phyloP scores from a whole-genome alignment of 2,113 vertebrate species.

The Taxidea taxus region DNA sequence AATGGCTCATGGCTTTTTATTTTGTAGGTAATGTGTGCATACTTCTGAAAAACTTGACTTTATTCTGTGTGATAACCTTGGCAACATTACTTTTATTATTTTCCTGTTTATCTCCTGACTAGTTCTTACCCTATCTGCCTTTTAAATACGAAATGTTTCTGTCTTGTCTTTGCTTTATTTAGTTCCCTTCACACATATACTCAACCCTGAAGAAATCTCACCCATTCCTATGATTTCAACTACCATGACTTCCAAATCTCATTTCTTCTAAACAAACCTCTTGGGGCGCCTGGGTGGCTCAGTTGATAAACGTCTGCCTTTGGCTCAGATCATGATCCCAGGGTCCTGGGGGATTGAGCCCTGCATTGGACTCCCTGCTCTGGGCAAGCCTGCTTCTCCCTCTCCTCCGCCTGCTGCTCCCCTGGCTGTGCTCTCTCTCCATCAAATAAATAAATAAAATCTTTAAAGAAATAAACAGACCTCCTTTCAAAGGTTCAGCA shows the following conservation, averaged over 20 bases:
- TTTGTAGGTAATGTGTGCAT: background rate
- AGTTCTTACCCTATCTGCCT: background rate
- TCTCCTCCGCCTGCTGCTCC: too few relatives aligned
- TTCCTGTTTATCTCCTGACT: background rate
- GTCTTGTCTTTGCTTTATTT: background rate
- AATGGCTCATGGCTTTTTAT: background rate
- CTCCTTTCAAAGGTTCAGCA: background rate
- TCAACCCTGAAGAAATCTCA: background rate
- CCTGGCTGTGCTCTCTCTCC: too few relatives aligned
- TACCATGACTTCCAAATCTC: background rate
- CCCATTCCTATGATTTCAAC: background rate
- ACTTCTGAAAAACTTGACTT: background rate
- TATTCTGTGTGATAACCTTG: background rate
- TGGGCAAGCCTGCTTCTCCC: too few relatives aligned
- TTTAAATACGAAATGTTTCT: background rate
- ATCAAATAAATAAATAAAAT: too few relatives aligned
- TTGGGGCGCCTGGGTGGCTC: too few relatives aligned
- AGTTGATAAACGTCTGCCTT: too few relatives aligned
- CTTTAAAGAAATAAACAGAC: background rate
- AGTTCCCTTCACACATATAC: background rate
- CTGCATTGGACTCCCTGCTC: too few relatives aligned
- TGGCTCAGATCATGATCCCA: too few relatives aligned
- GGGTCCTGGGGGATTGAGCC: too few relatives aligned
- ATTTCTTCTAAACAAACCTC: background rate
- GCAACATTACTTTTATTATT: background rate